phyloP scores from a whole-genome alignment of 2,888 invertebrate species.

The Oligia fasciuncula region DNA sequence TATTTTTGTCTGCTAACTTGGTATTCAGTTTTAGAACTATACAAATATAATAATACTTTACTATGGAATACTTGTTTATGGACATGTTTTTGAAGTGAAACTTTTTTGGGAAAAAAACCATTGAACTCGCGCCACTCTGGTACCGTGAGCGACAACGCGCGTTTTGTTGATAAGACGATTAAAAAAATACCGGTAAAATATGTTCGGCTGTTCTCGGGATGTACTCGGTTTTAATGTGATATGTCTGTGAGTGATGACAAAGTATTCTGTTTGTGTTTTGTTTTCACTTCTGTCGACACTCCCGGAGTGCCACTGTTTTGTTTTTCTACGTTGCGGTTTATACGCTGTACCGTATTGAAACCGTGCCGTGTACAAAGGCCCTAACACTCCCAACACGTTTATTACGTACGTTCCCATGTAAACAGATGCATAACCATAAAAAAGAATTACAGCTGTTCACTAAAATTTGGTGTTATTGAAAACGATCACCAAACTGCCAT shows the following conservation, averaged over 20 bases:
- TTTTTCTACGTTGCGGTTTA: background rate
- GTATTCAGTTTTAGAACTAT: background rate
- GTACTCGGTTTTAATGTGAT: too few species aligned
- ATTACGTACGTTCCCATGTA: background rate
- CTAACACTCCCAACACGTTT: slow-evolving; percentile 12
- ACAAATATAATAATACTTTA: background rate
- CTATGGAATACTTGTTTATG: background rate
- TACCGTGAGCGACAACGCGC: too few species aligned
- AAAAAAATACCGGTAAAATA: too few species aligned
- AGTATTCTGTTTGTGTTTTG: too few species aligned
- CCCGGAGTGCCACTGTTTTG: too few species aligned
- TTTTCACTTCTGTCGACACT: too few species aligned
- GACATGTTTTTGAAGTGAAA: too few species aligned
- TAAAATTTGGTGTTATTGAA: slow-evolving; percentile 63
- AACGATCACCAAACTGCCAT: slow-evolving; percentile 59
- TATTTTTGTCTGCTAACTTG: background rate
- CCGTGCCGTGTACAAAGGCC: background rate
- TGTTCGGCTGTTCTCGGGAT: too few species aligned
- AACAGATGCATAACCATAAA: slow-evolving; percentile 52
- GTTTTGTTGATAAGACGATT: too few species aligned
- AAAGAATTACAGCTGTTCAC: slow-evolving; percentile 52
- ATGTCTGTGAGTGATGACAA: too few species aligned
- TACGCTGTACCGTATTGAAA: background rate
- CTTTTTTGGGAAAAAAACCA: too few species aligned
- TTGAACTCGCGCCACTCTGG: too few species aligned